phyloP scores from a whole-genome alignment of 2,797 vertebrate species.

The Mormyrops boulengeri region DNA sequence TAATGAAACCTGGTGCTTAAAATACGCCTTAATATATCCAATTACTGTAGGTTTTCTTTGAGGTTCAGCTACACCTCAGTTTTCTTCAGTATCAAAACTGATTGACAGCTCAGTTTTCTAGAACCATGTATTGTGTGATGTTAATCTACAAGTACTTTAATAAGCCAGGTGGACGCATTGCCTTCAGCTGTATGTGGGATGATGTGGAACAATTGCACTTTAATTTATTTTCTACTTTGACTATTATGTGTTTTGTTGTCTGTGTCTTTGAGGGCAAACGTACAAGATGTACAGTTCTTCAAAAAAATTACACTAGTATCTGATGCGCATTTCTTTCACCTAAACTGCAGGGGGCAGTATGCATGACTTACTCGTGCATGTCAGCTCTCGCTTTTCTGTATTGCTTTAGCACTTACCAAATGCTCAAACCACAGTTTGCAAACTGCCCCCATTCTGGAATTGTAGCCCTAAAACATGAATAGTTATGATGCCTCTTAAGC shows the following conservation, averaged over 20 bases:
- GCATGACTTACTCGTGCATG: constrained; percentile 4
- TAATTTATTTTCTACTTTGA: constrained; percentile 18
- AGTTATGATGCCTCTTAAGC: neutral
- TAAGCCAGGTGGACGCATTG: neutral
- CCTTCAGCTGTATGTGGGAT: neutral
- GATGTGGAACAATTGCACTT: constrained; percentile 20
- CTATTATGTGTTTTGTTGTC: neutral
- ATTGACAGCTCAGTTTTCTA: neutral
- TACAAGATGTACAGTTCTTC: neutral
- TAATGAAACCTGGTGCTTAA: constrained; percentile 26
- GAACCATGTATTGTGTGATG: constrained; percentile 17
- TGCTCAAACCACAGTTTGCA: neutral
- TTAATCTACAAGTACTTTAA: neutral
- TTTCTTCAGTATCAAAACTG: constrained; percentile 7
- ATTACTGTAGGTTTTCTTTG: constrained; percentile 22
- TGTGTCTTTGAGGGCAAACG: constrained; percentile 10
- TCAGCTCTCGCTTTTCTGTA: neutral
- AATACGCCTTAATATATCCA: constrained; percentile 27
- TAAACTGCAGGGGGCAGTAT: neutral
- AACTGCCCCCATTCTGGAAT: neutral
- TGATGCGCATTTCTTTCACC: neutral
- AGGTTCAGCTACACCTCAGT: constrained; percentile 4
- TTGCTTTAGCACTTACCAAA: neutral
- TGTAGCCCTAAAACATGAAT: neutral
- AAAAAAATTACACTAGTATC: neutral